Evolutionary conservation across 1,140 invertebrate species (phyloP).

Genomic region (Zaprionus ornatus): DNA sequence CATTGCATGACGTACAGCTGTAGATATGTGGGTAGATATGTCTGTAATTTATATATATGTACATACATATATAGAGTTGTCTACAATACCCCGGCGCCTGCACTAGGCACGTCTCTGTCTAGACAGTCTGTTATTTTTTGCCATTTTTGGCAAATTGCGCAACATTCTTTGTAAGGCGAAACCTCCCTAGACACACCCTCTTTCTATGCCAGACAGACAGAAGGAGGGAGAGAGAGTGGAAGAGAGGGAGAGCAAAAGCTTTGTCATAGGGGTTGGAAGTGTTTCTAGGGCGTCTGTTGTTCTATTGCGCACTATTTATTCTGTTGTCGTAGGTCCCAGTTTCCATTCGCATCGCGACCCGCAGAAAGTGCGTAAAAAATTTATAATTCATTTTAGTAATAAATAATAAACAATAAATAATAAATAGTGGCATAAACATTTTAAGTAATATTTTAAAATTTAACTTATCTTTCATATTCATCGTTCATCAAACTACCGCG

Average conservation of each 20-base stretch:
- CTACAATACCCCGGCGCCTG: background rate
- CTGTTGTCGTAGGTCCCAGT: constrained; percentile 61
- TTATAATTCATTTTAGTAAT: background rate
- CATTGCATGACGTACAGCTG: constrained; percentile 15
- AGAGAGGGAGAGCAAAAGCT: constrained; percentile 31
- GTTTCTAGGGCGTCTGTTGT: constrained; percentile 17
- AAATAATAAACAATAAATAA: background rate
- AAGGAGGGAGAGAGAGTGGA: constrained; percentile 11
- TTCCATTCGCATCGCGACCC: background rate
- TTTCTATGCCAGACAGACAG: background rate
- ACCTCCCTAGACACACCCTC: background rate
- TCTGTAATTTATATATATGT: background rate
- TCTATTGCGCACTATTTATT: constrained; percentile 36
- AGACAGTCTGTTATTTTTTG: constrained; percentile 4
- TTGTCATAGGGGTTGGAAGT: constrained; percentile 44
- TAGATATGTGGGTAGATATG: background rate
- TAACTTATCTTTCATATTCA: too few species aligned
- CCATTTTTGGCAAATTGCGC: constrained; percentile 57
- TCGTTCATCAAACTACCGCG: too few species aligned
- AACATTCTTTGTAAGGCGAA: constrained; percentile 47
- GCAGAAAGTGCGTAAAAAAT: background rate
- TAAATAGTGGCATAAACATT: background rate
- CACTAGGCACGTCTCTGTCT: background rate
- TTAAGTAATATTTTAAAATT: background rate
- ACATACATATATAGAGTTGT: background rate